These are phyloP conservation scores for Wasmannia auropunctata DNA, from an alignment of 1,140 invertebrate genomes.

Conservation along the genomic window DNA sequence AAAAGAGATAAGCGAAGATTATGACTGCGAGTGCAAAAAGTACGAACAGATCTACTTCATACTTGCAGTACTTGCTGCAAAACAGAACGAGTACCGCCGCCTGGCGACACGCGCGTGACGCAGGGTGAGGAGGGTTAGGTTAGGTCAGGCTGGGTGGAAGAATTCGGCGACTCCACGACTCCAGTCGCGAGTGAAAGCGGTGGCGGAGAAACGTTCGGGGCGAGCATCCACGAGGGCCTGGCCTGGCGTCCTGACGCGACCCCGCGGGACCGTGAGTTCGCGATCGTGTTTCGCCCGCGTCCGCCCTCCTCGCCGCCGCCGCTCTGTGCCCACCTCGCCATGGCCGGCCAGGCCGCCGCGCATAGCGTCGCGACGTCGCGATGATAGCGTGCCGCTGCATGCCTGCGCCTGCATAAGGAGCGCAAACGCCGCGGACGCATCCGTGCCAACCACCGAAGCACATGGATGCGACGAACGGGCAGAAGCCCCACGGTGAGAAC, in stretches of 20 bases:
- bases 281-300: background rate
- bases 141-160: background rate
- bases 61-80: background rate
- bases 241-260: too few species aligned
- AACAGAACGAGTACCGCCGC: background rate
- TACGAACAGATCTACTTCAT: too few species aligned
- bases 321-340: background rate
- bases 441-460: conserved; percentile 71
- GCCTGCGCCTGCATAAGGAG: background rate
- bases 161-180: background rate
- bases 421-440: conserved; percentile 36
- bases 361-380: conserved; percentile 17
- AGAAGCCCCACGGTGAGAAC: conserved; percentile 80
- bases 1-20: too few species aligned
- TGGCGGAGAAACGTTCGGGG: background rate
- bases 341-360: background rate
- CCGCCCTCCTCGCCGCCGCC: too few species aligned
- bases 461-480: conserved; percentile 82
- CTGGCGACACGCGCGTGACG: background rate
- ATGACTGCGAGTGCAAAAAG: too few species aligned
- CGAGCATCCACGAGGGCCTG: background rate
- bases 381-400: conserved; percentile 44
- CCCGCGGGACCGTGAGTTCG: too few species aligned
- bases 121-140: background rate
- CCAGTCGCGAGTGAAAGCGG: too few species aligned